Evolutionary conservation across 2,888 invertebrate genomes (phyloP), one percentile per base, ranked within the genome.

Genomic region (Phyllotreta striolata): DNA sequence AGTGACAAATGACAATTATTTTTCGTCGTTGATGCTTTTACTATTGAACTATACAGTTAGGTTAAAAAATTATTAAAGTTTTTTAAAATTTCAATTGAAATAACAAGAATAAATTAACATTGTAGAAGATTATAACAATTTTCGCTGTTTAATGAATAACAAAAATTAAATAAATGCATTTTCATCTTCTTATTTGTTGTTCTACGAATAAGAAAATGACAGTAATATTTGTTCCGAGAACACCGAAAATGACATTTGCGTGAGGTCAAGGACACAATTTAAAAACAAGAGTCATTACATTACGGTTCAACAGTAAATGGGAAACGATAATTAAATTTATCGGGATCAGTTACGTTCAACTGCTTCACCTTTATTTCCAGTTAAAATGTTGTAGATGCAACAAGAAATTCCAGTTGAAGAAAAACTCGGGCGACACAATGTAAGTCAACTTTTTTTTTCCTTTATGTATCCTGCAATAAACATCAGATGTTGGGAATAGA

Each of bases 231-330:
- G 24, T 24, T 24, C 24, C 4, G 24, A 24, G 24, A 24, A 24
- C 24, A 38, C 12, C 10, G 24, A 10, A 54, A 44, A 52, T 37
- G 55, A 46, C 55, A 61, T 47, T 8, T 14, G 24, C 39, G 35
- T 43, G 66, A 71, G 77, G 77, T 78, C 79, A 78, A 79, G 79
- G 79, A 56, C 77, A 71, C 66, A 65, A 72, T 77, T 79, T 77
- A 74, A 79, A 78, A 78, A 77, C 73, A 57, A 55, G 55, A 78
- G 78, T 79, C 77, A 78, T 76, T 78, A 68, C 71, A 73, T 77
- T 78, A 75, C 76, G 75, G 24, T 41, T 13, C 24, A 44, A 34
- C 13, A 40, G 40, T 41, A 68, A 61, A 59, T 52, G 56, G 55
- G 14, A 55, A 68, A 63, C 63, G 62, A 67, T 56, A 56, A 66